Evolutionary conservation across 2,888 invertebrate genomes (phyloP), one percentile per base, ranked within the genome.

Genomic region (Ennomos fuscantarius): DNA sequence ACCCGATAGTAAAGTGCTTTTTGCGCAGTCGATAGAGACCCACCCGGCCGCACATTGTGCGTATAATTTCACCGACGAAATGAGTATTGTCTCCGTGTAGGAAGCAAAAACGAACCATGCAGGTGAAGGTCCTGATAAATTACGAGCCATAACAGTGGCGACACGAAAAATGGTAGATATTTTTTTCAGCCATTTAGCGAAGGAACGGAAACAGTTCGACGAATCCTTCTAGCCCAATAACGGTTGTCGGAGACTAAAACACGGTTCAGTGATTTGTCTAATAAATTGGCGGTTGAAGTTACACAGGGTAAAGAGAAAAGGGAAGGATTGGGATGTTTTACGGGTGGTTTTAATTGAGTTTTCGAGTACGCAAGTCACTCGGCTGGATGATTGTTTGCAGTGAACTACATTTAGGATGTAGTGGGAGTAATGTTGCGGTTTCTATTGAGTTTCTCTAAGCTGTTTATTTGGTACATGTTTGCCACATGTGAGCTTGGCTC

Each of bases 11-110:
- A 67, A 73, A 70, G 50, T 52, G 65, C 59, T 65, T 70, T 65
- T 24, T 24, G 24, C 69, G 55, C 53, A 73, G 69, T 61, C 56
- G 60, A 74, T 72, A 65, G 52, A 60, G 60, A 84, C 78, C 87
- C 89, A 87, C 89, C 87, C 89, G 86, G 66, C 74, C 73, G 66
- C 68, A 70, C 69, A 79, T 82, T 83, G 79, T 83, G 67, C 66
- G 64, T 73, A n/a, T n/a, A 72, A 74, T 72, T 69, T 72, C 63
- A 76, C 73, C 73, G 76, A 73, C 74, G 76, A 78, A 76, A 79
- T 74, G 69, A 66, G 69, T 74, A 79, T 86, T 83, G 86, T 87
- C 81, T 81, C 69, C 63, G 63, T 65, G 63, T 64, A 62, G 73
- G 73, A 74, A 71, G 75, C 72, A 75, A 71, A 71, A 63, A 62